phyloP scores from a whole-genome alignment of 2,888 invertebrate species.

The Blastobasis lacticolella region DNA sequence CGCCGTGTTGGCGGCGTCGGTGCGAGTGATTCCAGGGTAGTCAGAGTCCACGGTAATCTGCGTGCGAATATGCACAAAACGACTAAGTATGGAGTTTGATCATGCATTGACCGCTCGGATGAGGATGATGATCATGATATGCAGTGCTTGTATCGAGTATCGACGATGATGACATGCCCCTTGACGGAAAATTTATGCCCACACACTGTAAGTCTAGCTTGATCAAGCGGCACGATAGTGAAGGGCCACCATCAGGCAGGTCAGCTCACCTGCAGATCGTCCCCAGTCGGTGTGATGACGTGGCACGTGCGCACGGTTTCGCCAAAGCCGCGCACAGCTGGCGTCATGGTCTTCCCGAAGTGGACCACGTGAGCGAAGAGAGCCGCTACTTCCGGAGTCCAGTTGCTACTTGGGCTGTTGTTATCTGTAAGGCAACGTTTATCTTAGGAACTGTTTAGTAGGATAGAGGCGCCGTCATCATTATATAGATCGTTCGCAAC shows the following conservation, averaged over 20 bases:
- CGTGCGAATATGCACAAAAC: neutral
- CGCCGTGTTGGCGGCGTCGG: neutral
- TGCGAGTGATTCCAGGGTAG: slow-evolving; percentile 13
- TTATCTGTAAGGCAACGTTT: slow-evolving; percentile 19
- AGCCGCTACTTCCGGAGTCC: slow-evolving; percentile 9
- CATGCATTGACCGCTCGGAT: too few species aligned
- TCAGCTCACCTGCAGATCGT: slow-evolving; percentile 6
- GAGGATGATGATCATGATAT: too few species aligned
- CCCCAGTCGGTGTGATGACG: slow-evolving; percentile 34
- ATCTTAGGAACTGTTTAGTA: neutral
- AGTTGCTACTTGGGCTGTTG: slow-evolving; percentile 11
- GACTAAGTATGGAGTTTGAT: too few species aligned
- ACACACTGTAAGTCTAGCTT: too few species aligned
- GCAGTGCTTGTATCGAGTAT: too few species aligned
- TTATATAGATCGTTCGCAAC: too few species aligned
- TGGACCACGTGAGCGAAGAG: slow-evolving; percentile 26
- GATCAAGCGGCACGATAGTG: too few species aligned
- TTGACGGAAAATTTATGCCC: too few species aligned
- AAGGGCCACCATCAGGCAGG: too few species aligned
- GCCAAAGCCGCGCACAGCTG: slow-evolving; percentile 20
- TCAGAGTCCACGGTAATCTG: slow-evolving; percentile 19
- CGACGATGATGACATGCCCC: too few species aligned
- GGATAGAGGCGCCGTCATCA: neutral
- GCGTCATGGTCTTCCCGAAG: slow-evolving; percentile 21
- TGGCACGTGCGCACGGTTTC: slow-evolving; percentile 23